Evolutionary conservation across 37 sponge, comb jelly and placozoan genomes (phyloP).

Genomic region (Ianthella basta): DNA sequence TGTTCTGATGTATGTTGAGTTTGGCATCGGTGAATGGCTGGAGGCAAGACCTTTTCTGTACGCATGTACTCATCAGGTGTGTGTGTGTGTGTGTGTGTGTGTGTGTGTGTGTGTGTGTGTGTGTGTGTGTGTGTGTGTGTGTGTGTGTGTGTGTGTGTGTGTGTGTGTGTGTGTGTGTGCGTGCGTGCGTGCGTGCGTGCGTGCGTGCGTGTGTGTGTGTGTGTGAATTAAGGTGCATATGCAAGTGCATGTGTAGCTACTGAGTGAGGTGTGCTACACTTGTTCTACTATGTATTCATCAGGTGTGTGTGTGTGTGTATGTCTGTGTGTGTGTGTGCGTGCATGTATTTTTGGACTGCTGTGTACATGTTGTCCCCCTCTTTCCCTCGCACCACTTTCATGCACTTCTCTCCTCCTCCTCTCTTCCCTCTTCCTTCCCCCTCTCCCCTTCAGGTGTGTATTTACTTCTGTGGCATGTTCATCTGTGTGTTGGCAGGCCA

Average conservation of each 20-base stretch:
- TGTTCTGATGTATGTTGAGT: conserved; percentile 85
- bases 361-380: neutral
- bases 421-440: neutral
- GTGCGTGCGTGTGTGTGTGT: neutral
- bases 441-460: conserved; percentile 36
- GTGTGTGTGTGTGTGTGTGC: neutral
- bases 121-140: neutral
- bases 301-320: conserved; percentile 41
- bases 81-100: conserved; percentile 22
- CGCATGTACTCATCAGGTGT: conserved; percentile 74
- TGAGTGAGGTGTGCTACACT: too few relatives aligned
- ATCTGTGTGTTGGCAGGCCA: conserved; percentile 50
- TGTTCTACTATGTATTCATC: neutral
- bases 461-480: conserved; percentile 60
- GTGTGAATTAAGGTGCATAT: neutral
- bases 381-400: too few relatives aligned
- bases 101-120: conserved; percentile 16
- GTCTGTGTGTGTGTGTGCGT: conserved; percentile 39
- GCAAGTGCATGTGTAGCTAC: neutral
- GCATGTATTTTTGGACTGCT: neutral
- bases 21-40: conserved; percentile 84
- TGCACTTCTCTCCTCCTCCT: too few relatives aligned
- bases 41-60: conserved; percentile 65
- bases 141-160: too few relatives aligned
- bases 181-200: conserved; percentile 1